Evolutionary conservation across 2,113 vertebrate species (phyloP), one percentile per base, ranked within the genome.

Genomic region (Neopipo cinnamomea): DNA sequence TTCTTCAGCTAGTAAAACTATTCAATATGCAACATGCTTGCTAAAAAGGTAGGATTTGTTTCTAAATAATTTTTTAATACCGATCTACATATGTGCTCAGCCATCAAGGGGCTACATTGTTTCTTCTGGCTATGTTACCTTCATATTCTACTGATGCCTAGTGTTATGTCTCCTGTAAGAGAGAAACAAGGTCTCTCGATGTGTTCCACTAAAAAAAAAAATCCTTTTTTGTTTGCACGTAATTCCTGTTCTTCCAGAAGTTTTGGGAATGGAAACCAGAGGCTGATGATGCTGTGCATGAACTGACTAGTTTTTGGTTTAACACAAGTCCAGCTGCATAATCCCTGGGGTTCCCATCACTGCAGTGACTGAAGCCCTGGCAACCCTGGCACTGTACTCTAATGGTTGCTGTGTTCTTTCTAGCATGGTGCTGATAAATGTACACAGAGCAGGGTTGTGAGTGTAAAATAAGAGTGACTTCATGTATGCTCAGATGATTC

Each of bases 361-460:
- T 35, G 19, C 8, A 44, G 24, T 23, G 46, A 18, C 8, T 35
- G 44, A 59, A 76, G 33, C 30, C 15, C 25, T 76, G 49, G 21
- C 23, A 49, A 24, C 4, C 5, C 15, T 27, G 19, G 8, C 20
- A 22, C 25, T 17, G 27, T 33, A 25, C 5, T 31, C 10, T 22
- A 72, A 61, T 0, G 2, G 5, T 21, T 61, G 7, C 19, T 50
- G 3, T 1, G 5, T 76, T 15, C 13, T 77, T 76, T 81, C 41
- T 25, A 61, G 13, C 1, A 6, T 16, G 37, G 6, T 44, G 25
- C 53, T 46, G 10, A 50, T 17, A 74, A 58, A 33, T 52, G 56
- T 85, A 18, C 19, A 14, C 12, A 61, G 17, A 44, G 5, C 0
- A 0, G 12, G 16, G 4, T 39, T 81, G 14, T 22, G n/a, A 41